A percentile compares a stretch with the other conserved stretches of the same genome.
Evolutionary conservation across 2,113 vertebrate genomes (phyloP).

Genomic region (Ramphastos sulfuratus): DNA sequence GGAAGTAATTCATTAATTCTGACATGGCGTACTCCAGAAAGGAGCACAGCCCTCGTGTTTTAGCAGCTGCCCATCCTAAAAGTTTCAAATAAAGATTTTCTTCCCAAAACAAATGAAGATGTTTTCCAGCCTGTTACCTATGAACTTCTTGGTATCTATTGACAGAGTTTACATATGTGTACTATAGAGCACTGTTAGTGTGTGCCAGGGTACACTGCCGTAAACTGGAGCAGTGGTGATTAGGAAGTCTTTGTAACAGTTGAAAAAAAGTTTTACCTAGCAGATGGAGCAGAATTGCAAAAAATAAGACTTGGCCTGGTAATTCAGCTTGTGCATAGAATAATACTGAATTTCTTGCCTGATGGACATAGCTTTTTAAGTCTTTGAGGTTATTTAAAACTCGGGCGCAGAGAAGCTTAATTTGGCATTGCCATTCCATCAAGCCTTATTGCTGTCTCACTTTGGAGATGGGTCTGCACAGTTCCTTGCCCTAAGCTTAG

Average conservation of each 20-base stretch:
- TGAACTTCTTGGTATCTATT: not conserved
- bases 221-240: not conserved
- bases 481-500: not conserved
- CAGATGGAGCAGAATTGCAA: not conserved
- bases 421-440: not conserved
- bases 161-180: not conserved
- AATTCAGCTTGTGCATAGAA: not conserved
- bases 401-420: not conserved
- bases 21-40: not conserved
- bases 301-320: not conserved
- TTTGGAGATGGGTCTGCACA: not conserved
- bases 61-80: not conserved
- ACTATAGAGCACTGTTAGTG: not conserved
- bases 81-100: not conserved
- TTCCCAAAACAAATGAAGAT: not conserved
- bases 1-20: not conserved
- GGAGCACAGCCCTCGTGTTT: accelerated
- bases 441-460: not conserved
- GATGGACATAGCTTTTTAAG: not conserved
- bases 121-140: not conserved
- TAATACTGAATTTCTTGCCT: not conserved
- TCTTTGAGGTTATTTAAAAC: not conserved
- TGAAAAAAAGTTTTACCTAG: not conserved
- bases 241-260: not conserved
- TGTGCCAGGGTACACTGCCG: accelerated